Evolutionary conservation across 2,797 vertebrate species (phyloP), one percentile per base, ranked within the genome.

Genomic region (Hemitrygon akajei): DNA sequence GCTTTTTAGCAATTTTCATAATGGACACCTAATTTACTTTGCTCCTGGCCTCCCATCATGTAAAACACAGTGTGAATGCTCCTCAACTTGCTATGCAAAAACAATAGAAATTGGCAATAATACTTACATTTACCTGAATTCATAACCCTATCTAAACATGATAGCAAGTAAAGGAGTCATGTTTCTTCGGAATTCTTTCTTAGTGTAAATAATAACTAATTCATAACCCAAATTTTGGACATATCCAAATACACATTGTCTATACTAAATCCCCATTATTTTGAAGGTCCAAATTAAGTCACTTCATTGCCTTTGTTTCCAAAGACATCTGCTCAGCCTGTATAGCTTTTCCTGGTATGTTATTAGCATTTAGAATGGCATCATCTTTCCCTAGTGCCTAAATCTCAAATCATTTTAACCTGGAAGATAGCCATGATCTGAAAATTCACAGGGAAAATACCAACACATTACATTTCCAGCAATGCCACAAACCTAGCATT

Each of bases 401-500:
- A 66, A 66, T 34, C n/a, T 69, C 25, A 58, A 40, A 76, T 16
- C 1, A 7, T 11, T 87, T 25, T 22, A 87, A 30, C 30, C 84
- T n/a, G 40, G 14, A 25, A 27, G 69, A 56, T 47, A 37, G 20
- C 22, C 69, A 75, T 6, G 7, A 4, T 30, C 25, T 75, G 40
- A 3, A 4, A 16, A 87, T 16, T 47, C 69, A 73, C 71, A 47
- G 27, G 22, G 71, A 75, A 76, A 75, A 30, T 71, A 93, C 0
- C 40, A 75, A 75, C 71, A 30, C 40, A 25, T 27, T 73, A 92
- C 9, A 89, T 69, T 69, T 89, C 6, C 25, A 76, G 47, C 56
- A 16, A 37, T 18, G 18, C 18, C 9, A 94, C 95, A 95, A 96
- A 99, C 99, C 97, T 98, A 63, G 98, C 97, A 89, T 99, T 98